These are phyloP conservation scores for Urocitellus parryii DNA, from an alignment of 2,113 vertebrate species.

Conservation along the genomic window DNA sequence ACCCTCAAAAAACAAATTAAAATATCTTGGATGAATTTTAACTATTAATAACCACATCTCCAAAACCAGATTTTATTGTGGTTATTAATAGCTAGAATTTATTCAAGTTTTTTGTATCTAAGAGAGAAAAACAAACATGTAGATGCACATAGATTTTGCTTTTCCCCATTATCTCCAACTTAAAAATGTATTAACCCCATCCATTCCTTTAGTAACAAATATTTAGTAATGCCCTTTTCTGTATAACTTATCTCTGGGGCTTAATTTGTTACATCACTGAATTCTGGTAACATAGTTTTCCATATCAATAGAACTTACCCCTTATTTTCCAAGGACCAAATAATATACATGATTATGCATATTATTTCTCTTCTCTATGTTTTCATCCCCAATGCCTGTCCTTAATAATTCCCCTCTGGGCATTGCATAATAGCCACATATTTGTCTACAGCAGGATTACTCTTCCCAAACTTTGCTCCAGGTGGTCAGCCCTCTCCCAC, in stretches of 20 bases:
- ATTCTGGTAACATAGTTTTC: not conserved
- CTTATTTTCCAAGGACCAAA: not conserved
- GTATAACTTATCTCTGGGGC: not conserved
- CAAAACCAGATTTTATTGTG: not conserved
- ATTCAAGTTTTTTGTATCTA: not conserved
- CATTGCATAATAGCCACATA: not conserved
- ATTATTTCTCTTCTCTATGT: not conserved
- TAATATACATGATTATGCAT: not conserved
- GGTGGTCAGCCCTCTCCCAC: not conserved
- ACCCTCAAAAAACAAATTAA: too few relatives aligned
- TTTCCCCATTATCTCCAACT: not conserved
- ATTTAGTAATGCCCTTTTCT: not conserved
- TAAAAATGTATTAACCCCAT: not conserved
- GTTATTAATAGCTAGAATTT: too few relatives aligned
- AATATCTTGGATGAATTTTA: not conserved
- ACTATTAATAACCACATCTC: not conserved
- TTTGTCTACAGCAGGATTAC: not conserved
- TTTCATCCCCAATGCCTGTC: not conserved
- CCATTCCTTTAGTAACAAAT: not conserved
- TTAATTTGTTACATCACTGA: not conserved
- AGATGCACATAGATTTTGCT: not conserved
- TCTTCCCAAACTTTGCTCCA: not conserved
- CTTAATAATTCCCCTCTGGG: not conserved
- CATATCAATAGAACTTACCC: not conserved
- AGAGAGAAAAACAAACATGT: not conserved